These are phyloP conservation scores for Heliocidaris tuberculata DNA, from an alignment of 35 echinoderm and acorn worm genomes.

Conservation along the genomic window DNA sequence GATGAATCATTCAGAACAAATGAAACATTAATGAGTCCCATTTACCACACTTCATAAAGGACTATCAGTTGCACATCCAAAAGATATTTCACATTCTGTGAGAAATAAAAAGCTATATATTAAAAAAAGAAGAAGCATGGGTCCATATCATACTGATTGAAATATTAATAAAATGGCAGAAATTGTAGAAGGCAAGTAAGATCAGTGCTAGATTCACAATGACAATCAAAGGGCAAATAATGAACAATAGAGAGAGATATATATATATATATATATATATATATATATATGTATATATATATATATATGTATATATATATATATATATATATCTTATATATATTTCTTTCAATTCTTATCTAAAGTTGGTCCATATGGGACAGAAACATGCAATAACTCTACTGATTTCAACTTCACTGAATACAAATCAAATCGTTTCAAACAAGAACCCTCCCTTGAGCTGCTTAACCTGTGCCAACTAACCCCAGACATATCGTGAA, in stretches of 20 bases:
- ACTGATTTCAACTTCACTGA: not conserved
- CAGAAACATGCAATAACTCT: slow-evolving; percentile 11
- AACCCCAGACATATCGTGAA: not conserved
- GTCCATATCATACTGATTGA: not conserved
- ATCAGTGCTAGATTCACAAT: not conserved
- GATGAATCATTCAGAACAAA: too few species aligned
- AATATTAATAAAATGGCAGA: not conserved
- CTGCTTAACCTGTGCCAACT: not conserved
- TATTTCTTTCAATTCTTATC: not conserved
- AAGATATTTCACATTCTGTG: not conserved
- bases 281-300: not conserved
- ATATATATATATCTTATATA: not conserved
- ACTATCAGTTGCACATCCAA: not conserved
- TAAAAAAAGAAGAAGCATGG: not conserved
- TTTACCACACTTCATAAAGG: not conserved
- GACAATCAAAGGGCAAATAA: not conserved
- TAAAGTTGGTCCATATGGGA: slow-evolving; percentile 14
- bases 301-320: slow-evolving; percentile 5
- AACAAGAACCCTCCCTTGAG: not conserved
- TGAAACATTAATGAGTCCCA: too few species aligned
- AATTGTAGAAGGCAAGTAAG: not conserved
- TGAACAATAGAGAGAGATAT: not conserved
- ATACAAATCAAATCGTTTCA: not conserved
- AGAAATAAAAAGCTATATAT: not conserved
- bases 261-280: not conserved